A percentile compares a stretch with the other conserved stretches of the same genome.
phyloP scores from a whole-genome alignment of 2,888 invertebrate species.

The Aelia acuminata region DNA sequence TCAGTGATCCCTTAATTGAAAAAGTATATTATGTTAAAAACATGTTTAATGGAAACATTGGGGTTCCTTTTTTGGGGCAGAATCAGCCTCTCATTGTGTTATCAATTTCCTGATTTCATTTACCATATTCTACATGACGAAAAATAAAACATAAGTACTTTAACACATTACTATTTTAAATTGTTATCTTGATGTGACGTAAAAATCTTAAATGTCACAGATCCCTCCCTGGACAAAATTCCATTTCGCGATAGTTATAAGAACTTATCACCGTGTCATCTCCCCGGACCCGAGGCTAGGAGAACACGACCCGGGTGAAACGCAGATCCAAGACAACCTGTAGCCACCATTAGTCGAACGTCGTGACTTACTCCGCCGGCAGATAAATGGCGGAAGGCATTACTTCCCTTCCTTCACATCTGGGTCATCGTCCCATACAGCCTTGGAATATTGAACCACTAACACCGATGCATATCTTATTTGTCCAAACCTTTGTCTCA shows the following conservation, averaged over 20 bases:
- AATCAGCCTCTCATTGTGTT: no score
- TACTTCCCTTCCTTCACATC: not conserved
- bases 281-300: not conserved
- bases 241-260: not conserved
- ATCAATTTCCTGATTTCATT: no score
- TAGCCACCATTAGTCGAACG: not conserved
- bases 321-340: conserved; percentile 29
- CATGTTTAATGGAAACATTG: no score
- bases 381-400: conserved; percentile 22
- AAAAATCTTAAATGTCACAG: not conserved
- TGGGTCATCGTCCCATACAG: not conserved
- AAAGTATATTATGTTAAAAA: no score
- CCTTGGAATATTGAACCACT: conserved; percentile 7
- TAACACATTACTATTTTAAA: no score
- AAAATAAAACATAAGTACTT: no score
- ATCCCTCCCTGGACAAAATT: not conserved
- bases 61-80: no score
- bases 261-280: not conserved
- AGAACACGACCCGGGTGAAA: conserved; percentile 12
- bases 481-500: not conserved
- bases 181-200: no score
- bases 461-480: not conserved
- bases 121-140: no score
- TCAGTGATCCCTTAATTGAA: no score
- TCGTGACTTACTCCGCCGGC: conserved; percentile 8